phyloP scores from a whole-genome alignment of 2,888 invertebrate species.

The Eucriotettix oculatus region DNA sequence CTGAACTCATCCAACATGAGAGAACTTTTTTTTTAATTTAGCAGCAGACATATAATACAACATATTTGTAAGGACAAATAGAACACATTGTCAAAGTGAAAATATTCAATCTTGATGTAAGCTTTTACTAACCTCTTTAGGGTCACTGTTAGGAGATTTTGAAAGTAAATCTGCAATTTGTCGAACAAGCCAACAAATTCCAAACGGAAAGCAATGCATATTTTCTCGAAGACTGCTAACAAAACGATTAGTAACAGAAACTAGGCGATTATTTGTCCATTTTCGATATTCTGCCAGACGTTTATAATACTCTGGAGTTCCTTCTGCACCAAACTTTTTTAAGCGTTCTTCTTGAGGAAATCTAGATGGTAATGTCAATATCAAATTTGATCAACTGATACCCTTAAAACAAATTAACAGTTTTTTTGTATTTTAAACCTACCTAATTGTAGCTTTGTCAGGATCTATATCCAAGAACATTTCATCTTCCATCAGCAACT shows the following conservation, averaged over 20 bases:
- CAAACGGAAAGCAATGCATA: conserved; percentile 80
- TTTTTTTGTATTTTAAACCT: conserved; percentile 1
- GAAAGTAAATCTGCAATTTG: conserved; percentile 58
- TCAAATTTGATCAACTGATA: background rate
- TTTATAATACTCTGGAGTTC: conserved; percentile 50
- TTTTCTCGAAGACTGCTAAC: conserved; percentile 66
- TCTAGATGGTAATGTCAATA: conserved; percentile 17
- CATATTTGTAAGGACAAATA: too few relatives aligned
- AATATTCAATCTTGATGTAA: background rate
- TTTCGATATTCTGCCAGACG: conserved; percentile 64
- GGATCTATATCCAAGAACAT: conserved; percentile 85
- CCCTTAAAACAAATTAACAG: background rate
- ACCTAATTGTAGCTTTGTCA: conserved; percentile 61
- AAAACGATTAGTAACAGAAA: conserved; percentile 62
- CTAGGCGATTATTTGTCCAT: conserved; percentile 62
- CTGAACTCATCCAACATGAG: too few relatives aligned
- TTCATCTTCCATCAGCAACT: conserved; percentile 78
- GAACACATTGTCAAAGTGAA: too few relatives aligned
- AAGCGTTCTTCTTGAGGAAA: conserved; percentile 40
- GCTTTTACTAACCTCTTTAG: conserved; percentile 28
- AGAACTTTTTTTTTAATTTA: too few relatives aligned
- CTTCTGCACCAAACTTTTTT: conserved; percentile 62
- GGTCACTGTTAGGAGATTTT: conserved; percentile 36
- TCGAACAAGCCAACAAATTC: conserved; percentile 77
- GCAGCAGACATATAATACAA: too few relatives aligned